These are phyloP conservation scores for Sebastes wilsoni DNA, from an alignment of 2,797 vertebrate species.

Conservation along the genomic window DNA sequence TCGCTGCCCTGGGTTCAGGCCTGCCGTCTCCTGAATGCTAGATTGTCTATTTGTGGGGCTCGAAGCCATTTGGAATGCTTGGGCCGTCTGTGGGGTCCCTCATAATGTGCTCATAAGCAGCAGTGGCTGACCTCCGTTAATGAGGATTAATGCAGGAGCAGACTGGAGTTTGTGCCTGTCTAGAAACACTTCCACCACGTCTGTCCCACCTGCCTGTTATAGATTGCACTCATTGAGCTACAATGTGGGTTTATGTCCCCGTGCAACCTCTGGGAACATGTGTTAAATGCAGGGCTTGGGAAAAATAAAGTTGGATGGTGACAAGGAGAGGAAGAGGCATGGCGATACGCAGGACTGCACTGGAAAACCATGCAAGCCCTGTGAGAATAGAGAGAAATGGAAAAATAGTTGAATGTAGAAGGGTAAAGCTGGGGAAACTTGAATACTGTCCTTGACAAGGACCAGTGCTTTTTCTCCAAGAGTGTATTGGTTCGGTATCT, in stretches of 20 bases:
- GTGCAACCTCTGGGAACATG: slow-evolving; percentile 35
- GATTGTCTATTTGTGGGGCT: slow-evolving; percentile 58
- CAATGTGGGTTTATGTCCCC: slow-evolving; percentile 45
- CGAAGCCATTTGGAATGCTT: slow-evolving; percentile 47
- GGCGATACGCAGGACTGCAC: not conserved
- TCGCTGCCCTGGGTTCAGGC: not conserved
- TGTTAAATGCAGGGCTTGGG: slow-evolving; percentile 26
- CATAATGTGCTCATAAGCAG: slow-evolving; percentile 59
- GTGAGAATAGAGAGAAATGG: not conserved
- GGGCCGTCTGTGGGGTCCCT: slow-evolving; percentile 24
- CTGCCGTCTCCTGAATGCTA: slow-evolving; percentile 28
- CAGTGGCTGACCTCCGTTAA: slow-evolving; percentile 58
- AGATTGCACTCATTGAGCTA: slow-evolving; percentile 56
- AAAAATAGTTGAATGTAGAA: not conserved
- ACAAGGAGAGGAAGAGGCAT: slow-evolving; percentile 1
- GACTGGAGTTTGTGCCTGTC: slow-evolving; percentile 48
- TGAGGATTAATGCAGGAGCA: slow-evolving; percentile 76
- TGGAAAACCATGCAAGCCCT: not conserved
- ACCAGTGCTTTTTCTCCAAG: slow-evolving; percentile 27
- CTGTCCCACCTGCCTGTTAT: slow-evolving; percentile 51
- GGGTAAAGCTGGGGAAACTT: not conserved
- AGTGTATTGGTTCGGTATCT: slow-evolving; percentile 36
- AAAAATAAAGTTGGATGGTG: slow-evolving; percentile 28
- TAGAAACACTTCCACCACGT: slow-evolving; percentile 41
- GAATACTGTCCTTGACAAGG: slow-evolving; percentile 28